Evolutionary conservation across 2,797 vertebrate species (phyloP).

Genomic region (Labroides dimidiatus): DNA sequence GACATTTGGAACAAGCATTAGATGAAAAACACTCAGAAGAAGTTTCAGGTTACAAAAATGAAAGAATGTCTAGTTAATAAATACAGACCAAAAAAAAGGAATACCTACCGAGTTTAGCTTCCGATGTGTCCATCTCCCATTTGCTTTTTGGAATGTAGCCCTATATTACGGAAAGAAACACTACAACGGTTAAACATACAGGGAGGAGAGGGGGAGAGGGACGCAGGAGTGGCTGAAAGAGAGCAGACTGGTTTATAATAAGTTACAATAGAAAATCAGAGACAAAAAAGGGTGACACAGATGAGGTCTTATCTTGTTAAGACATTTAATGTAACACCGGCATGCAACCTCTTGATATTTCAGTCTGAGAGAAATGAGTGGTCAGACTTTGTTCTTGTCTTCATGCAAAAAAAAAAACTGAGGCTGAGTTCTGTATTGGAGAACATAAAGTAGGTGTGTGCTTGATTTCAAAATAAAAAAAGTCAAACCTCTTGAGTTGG

Average conservation of each 20-base stretch:
- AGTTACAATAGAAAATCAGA: conserved; percentile 62
- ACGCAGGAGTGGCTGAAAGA: conserved; percentile 60
- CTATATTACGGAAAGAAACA: conserved; percentile 98
- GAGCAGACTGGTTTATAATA: conserved; percentile 72
- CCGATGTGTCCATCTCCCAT: conserved; percentile 99
- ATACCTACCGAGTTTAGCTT: conserved; percentile 98
- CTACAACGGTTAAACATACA: conserved; percentile 91
- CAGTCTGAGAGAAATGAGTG: conserved; percentile 21
- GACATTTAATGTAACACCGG: conserved; percentile 30
- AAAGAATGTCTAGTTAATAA: neutral
- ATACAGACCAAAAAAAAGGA: neutral
- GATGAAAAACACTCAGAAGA: conserved; percentile 5
- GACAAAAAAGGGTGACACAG: conserved; percentile 52
- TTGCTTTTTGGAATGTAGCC: conserved; percentile 99
- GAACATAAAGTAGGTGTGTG: neutral
- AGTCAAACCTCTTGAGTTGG: neutral
- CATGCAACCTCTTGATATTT: conserved; percentile 63
- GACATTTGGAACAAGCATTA: too few relatives aligned
- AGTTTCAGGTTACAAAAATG: neutral
- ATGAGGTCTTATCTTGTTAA: conserved; percentile 24
- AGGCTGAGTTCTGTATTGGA: conserved; percentile 11
- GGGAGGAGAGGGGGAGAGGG: conserved; percentile 54
- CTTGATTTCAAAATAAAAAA: neutral
- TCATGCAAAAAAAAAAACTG: conserved; percentile 8
- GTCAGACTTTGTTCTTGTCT: conserved; percentile 11